Evolutionary conservation across 2,888 invertebrate species (phyloP).

Genomic region (Erpobdella octoculata): DNA sequence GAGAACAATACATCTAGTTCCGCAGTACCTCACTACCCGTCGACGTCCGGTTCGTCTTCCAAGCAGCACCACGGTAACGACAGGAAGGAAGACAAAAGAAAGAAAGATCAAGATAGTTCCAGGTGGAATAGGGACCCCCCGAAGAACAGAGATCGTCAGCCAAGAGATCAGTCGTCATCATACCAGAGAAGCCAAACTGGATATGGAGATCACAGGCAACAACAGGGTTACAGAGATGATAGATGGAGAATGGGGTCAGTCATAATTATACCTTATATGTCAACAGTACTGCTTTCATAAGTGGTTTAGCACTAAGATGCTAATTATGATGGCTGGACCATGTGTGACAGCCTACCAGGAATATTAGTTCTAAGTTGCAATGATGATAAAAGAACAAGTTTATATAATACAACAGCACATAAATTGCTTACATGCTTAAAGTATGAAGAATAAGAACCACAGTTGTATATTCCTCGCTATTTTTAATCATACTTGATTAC

Average conservation of each 20-base stretch:
- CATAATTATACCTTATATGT: no score
- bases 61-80: neutral
- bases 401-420: no score
- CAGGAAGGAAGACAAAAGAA: neutral
- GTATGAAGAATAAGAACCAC: no score
- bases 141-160: neutral
- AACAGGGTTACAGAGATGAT: neutral
- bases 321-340: no score
- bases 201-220: slow-evolving; percentile 10
- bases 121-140: slow-evolving; percentile 1
- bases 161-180: slow-evolving; percentile 6
- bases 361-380: no score
- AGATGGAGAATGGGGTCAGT: slow-evolving; percentile 11
- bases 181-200: neutral
- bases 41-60: neutral
- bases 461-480: no score
- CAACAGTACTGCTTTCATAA: no score
- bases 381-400: no score
- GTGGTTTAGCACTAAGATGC: no score
- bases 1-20: neutral
- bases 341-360: no score
- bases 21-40: neutral
- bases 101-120: slow-evolving; percentile 11
- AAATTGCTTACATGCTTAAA: no score
- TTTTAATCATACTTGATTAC: no score